A percentile compares a stretch with the other conserved stretches of the same genome.
phyloP scores from a whole-genome alignment of 1,140 invertebrate genomes.

The Zaprionus africanus region DNA sequence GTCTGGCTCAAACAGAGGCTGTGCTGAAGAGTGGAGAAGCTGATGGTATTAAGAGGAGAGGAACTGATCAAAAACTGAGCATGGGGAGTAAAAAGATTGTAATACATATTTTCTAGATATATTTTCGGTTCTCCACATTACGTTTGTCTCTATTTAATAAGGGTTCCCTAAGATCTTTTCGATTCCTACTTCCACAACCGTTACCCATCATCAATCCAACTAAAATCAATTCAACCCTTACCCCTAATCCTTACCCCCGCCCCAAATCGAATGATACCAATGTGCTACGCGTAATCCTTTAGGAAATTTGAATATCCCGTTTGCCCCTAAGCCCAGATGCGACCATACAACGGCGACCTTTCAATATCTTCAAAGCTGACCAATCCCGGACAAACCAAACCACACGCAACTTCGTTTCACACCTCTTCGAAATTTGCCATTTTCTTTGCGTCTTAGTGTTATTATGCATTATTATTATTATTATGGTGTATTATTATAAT shows the following conservation, averaged over 20 bases:
- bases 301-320: slow-evolving; percentile 64
- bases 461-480: slow-evolving; percentile 59
- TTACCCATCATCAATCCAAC: not conserved
- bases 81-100: no score
- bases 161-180: not conserved
- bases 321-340: slow-evolving; percentile 56
- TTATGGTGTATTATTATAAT: slow-evolving; percentile 71
- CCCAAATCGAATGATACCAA: slow-evolving; percentile 30
- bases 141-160: not conserved
- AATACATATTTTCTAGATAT: no score
- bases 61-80: no score
- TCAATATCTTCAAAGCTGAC: not conserved
- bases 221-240: slow-evolving; percentile 29
- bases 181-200: not conserved
- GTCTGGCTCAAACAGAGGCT: not conserved
- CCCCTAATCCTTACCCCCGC: not conserved
- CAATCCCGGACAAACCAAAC: slow-evolving; percentile 42
- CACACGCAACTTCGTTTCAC: slow-evolving; percentile 55
- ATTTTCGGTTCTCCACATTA: no score
- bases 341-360: slow-evolving; percentile 33
- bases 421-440: slow-evolving; percentile 65
- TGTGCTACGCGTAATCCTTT: slow-evolving; percentile 60
- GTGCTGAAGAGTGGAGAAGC: no score
- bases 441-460: slow-evolving; percentile 54
- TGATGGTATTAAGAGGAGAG: no score